Evolutionary conservation across 1,140 invertebrate species (phyloP).

Genomic region (Drosophila melanogaster): Release_6_plus_ISO1_MT NC_004354.4:21357501-21358000

Average conservation of each 20-base stretch:
- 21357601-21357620: conserved; percentile 28
- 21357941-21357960: too few relatives aligned
- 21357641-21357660: conserved; percentile 18
- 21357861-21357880: conserved; percentile 60
- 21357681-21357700: background rate
- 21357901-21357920: conserved; percentile 42
- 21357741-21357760: background rate
- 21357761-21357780: conserved; percentile 16
- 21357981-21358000: too few relatives aligned
- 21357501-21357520: conserved; percentile 43
- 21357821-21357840: conserved; percentile 54
- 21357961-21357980: too few relatives aligned
- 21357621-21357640: conserved; percentile 27
- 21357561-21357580: conserved; percentile 46
- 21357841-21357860: conserved; percentile 59
- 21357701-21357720: background rate
- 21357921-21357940: background rate
- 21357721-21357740: background rate
- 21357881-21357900: conserved; percentile 64
- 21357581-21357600: conserved; percentile 26
- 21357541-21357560: conserved; percentile 75
- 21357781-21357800: conserved; percentile 18
- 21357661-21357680: conserved; percentile 2
- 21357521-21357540: conserved; percentile 41
- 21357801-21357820: conserved; percentile 20